Evolutionary conservation across 2,888 invertebrate genomes (phyloP).

Genomic region (Crematogaster levior): DNA sequence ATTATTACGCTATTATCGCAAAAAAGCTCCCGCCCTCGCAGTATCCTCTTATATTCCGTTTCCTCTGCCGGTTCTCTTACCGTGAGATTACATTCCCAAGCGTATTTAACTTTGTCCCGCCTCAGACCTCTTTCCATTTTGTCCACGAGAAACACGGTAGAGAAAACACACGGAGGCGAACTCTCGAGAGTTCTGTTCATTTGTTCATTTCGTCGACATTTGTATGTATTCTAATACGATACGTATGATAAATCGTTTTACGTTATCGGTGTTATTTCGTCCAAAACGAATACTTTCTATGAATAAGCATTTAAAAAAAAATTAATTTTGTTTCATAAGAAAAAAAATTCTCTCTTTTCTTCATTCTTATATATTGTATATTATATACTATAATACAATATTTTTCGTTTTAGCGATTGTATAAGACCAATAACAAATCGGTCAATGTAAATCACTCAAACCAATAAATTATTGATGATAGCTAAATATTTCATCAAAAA

Average conservation of each 20-base stretch:
- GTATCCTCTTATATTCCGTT: slow-evolving; percentile 39
- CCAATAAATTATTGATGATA: not conserved
- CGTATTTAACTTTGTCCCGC: slow-evolving; percentile 51
- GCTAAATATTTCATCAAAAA: not conserved
- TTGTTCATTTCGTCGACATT: slow-evolving; percentile 27
- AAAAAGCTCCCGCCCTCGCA: slow-evolving; percentile 10
- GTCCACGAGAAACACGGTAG: slow-evolving; percentile 41
- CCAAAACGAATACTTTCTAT: not conserved
- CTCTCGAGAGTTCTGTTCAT: slow-evolving; percentile 42
- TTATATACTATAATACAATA: too few relatives aligned
- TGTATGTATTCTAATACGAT: not conserved
- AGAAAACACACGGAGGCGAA: slow-evolving; percentile 37
- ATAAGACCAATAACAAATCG: not conserved
- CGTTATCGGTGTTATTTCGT: slow-evolving; percentile 8
- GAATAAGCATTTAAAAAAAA: not conserved
- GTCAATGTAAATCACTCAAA: not conserved
- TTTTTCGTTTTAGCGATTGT: not conserved
- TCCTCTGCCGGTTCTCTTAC: slow-evolving; percentile 24
- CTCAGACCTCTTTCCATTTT: slow-evolving; percentile 49
- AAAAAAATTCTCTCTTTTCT: not conserved
- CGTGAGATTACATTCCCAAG: slow-evolving; percentile 31
- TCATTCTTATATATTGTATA: not conserved
- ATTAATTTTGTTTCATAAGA: not conserved
- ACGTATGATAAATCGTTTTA: not conserved
- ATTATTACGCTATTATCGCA: slow-evolving; percentile 49